phyloP scores from a whole-genome alignment of 53 echinoderm and acorn worm species.

The Patiria pectinifera region DNA sequence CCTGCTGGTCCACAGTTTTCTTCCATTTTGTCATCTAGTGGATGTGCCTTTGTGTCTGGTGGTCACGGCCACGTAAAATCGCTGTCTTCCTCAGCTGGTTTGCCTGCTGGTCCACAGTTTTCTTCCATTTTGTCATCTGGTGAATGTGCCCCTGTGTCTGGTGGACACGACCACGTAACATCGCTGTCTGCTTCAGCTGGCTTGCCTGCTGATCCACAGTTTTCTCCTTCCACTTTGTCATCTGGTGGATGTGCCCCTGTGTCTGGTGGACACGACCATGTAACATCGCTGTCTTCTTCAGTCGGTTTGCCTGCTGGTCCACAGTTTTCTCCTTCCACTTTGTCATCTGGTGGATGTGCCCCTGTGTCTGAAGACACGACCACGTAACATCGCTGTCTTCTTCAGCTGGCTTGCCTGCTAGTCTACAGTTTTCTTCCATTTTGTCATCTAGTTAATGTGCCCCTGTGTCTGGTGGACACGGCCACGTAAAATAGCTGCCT shows the following conservation, averaged over 20 bases:
- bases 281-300: no score
- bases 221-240: slow-evolving; percentile 3
- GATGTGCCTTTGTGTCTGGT: neutral
- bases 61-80: neutral
- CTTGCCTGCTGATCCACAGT: neutral
- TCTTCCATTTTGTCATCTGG: slow-evolving; percentile 9
- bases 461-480: neutral
- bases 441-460: neutral
- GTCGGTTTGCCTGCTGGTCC: no score
- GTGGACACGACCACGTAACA: neutral
- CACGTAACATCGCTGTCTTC: neutral
- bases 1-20: neutral
- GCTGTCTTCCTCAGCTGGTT: neutral
- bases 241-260: slow-evolving; percentile 8
- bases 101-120: neutral
- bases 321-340: no score
- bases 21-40: slow-evolving; percentile 11
- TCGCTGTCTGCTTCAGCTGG: neutral
- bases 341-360: no score
- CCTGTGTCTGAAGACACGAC: neutral
- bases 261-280: no score
- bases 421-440: neutral
- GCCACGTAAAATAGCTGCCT: neutral
- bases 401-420: neutral
- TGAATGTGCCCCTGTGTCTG: slow-evolving; percentile 9